Evolutionary conservation across 1,140 invertebrate species (phyloP).

Genomic region (Philopotamus ludificatus): DNA sequence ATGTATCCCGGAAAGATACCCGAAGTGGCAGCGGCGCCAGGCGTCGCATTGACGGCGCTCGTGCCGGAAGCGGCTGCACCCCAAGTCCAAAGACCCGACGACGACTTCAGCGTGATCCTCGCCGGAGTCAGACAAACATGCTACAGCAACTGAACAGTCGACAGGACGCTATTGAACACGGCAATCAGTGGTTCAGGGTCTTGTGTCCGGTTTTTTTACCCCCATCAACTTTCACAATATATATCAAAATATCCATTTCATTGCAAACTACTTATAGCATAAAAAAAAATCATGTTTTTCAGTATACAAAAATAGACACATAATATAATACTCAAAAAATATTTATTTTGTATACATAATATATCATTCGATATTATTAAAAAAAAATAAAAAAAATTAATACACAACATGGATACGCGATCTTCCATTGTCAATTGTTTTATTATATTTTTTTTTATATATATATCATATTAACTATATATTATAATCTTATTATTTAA

Average conservation of each 20-base stretch:
- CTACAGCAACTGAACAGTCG: conserved; percentile 75
- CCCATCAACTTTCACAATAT: too few relatives aligned
- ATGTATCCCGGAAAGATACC: conserved; percentile 45
- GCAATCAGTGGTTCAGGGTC: too few relatives aligned
- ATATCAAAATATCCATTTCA: too few relatives aligned
- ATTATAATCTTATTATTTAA: background rate
- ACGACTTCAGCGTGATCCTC: conserved; percentile 82
- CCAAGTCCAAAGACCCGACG: conserved; percentile 65
- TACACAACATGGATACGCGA: background rate
- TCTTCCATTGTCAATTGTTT: background rate
- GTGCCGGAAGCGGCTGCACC: conserved; percentile 47
- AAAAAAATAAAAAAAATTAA: background rate
- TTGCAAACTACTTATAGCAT: background rate
- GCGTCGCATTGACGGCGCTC: conserved; percentile 32
- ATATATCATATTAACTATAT: background rate
- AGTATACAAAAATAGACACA: background rate
- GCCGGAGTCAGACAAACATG: conserved; percentile 83
- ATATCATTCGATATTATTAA: background rate
- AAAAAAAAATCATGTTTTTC: background rate
- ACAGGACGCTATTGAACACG: too few relatives aligned
- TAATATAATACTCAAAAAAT: background rate
- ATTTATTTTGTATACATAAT: background rate
- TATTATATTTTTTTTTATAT: conserved; percentile 4
- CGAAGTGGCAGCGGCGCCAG: conserved; percentile 38
- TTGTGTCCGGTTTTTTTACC: too few relatives aligned